phyloP scores from a whole-genome alignment of 2,888 invertebrate genomes.

The Entomobrya proxima region DNA sequence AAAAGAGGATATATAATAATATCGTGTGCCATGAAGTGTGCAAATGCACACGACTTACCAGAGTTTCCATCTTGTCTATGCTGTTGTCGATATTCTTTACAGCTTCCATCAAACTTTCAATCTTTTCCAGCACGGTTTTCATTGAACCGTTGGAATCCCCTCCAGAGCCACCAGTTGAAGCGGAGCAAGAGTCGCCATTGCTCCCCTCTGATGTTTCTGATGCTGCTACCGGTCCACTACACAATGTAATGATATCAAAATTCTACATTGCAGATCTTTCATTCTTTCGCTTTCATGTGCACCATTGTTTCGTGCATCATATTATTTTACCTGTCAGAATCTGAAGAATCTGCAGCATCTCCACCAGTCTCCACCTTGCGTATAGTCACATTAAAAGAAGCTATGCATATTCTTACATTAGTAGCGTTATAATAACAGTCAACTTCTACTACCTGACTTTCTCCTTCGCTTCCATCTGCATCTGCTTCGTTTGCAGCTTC shows the following conservation, averaged over 20 bases:
- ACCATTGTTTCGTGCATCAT: too few relatives aligned
- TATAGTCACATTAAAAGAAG: neutral
- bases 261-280: neutral
- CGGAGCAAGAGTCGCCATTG: constrained; percentile 18
- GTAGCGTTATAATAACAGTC: neutral
- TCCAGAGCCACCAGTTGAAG: neutral
- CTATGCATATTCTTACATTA: too few relatives aligned
- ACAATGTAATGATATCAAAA: neutral
- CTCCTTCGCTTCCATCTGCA: constrained; percentile 21
- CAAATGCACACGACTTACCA: constrained; percentile 32
- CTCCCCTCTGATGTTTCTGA: constrained; percentile 19
- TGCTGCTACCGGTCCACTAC: constrained; percentile 14
- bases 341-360: neutral
- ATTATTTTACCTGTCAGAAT: constrained; percentile 15
- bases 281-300: neutral
- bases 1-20: too few relatives aligned
- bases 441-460: constrained; percentile 47
- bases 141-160: constrained; percentile 23
- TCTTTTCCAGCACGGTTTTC: constrained; percentile 52
- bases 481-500: constrained; percentile 1
- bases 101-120: constrained; percentile 58
- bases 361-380: neutral
- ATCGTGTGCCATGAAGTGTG: too few relatives aligned
- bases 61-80: constrained; percentile 65
- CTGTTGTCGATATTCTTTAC: constrained; percentile 57